Conservation (phyloP, 1,140 invertebrate species). For the Drosophila sp. region DNA sequence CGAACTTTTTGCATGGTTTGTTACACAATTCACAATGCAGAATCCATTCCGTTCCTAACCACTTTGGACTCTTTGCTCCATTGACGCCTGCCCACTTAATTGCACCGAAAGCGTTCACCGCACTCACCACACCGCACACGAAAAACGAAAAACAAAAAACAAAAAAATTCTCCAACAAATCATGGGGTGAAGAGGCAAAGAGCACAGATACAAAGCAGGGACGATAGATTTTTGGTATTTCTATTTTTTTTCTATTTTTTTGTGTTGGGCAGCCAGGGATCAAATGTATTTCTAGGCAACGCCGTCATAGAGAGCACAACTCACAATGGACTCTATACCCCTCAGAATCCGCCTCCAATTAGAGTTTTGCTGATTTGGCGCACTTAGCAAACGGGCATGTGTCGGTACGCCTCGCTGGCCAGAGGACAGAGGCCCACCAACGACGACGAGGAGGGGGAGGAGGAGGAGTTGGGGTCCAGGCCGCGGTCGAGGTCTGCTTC, state of each 20-base stretch:
- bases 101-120: conserved; percentile 46
- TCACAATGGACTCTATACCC: conserved; percentile 15
- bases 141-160: not conserved
- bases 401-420: conserved; percentile 49
- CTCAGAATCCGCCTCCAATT: conserved; percentile 63
- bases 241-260: conserved; percentile 4
- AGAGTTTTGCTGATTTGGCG: conserved; percentile 79
- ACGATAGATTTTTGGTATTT: conserved; percentile 27
- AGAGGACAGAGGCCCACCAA: not conserved
- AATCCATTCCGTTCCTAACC: too few species aligned
- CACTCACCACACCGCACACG: conserved; percentile 12
- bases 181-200: conserved; percentile 13
- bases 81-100: conserved; percentile 49
- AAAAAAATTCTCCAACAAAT: conserved; percentile 23
- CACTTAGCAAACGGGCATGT: conserved; percentile 69
- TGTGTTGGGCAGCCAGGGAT: not conserved
- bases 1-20: not conserved
- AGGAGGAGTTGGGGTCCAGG: not conserved
- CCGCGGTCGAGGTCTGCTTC: not conserved
- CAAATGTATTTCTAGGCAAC: conserved; percentile 35
- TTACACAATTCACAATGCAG: not conserved
- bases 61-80: conserved; percentile 31
- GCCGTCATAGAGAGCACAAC: not conserved
- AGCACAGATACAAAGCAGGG: conserved; percentile 3
- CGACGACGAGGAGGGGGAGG: not conserved